Evolutionary conservation across 2,797 vertebrate genomes (phyloP).

Genomic region (Acestrorhynchus altus): DNA sequence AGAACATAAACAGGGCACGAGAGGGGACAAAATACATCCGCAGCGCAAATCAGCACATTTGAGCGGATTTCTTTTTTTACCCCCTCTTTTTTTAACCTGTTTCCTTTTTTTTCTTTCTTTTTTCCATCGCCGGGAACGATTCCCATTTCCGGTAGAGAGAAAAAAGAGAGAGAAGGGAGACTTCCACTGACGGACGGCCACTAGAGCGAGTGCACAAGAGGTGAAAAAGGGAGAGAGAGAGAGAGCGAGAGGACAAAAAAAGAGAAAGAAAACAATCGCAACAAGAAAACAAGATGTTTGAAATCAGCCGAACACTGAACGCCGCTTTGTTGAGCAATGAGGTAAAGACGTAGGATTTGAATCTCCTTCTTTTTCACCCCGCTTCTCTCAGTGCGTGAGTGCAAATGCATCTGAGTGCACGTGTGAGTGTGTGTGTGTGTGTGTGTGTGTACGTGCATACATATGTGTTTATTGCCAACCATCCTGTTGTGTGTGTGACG

Average conservation of each 20-base stretch:
- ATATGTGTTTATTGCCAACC: constrained; percentile 52
- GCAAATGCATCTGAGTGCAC: constrained; percentile 58
- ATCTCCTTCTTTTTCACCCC: constrained; percentile 55
- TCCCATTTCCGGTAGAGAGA: constrained; percentile 67
- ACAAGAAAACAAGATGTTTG: constrained; percentile 92
- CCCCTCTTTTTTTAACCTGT: constrained; percentile 60
- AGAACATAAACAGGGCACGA: constrained; percentile 71
- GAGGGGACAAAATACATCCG: constrained; percentile 65
- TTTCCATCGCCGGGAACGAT: constrained; percentile 75
- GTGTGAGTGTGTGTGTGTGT: constrained; percentile 30
- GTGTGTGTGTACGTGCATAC: constrained; percentile 39
- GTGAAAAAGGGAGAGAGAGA: constrained; percentile 46
- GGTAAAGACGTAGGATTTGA: constrained; percentile 86
- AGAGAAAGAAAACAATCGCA: constrained; percentile 37
- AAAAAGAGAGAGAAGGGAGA: constrained; percentile 61
- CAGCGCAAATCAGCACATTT: constrained; percentile 69
- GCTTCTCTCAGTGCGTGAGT: constrained; percentile 63
- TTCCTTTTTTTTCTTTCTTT: constrained; percentile 72
- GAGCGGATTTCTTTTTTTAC: constrained; percentile 74
- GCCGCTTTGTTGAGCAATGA: constrained; percentile 99
- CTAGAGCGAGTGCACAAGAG: constrained; percentile 62
- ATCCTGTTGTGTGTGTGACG: constrained; percentile 56
- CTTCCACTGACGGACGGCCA: constrained; percentile 70
- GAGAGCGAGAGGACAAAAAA: constrained; percentile 49
- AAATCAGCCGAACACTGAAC: constrained; percentile 99